Percentiles rank a stretch among this genome's conserved stretches.
Evolutionary conservation across 2,797 vertebrate genomes (phyloP).

Genomic region (Aselliscus stoliczkanus): DNA sequence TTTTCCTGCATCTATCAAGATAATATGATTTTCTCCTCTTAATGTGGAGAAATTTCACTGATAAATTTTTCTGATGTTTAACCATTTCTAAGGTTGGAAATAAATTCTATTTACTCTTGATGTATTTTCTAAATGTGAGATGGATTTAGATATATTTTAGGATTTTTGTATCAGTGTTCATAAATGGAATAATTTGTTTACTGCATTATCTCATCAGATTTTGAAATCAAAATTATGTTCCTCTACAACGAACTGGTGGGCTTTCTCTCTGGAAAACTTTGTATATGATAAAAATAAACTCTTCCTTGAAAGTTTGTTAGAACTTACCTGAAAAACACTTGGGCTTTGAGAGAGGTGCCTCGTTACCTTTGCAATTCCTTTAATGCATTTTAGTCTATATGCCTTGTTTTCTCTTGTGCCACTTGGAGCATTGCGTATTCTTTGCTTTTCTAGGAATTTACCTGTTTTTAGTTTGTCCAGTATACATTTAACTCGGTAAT

Average conservation of each 20-base stretch:
- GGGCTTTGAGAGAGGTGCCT: background rate
- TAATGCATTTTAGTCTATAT: background rate
- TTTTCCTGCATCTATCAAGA: background rate
- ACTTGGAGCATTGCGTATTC: background rate
- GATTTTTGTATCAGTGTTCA: background rate
- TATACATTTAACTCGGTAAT: background rate
- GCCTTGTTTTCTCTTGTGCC: background rate
- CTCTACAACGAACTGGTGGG: background rate
- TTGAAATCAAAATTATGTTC: background rate
- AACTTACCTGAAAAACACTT: background rate
- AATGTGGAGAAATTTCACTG: background rate
- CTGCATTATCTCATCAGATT: background rate
- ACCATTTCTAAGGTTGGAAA: background rate
- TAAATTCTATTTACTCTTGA: background rate
- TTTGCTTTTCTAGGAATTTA: background rate
- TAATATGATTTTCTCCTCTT: background rate
- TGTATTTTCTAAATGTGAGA: background rate
- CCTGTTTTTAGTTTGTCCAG: background rate
- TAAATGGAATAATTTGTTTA: background rate
- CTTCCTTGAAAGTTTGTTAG: background rate
- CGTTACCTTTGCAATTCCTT: background rate
- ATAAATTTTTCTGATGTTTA: background rate
- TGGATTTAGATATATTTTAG: background rate
- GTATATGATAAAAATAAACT: background rate
- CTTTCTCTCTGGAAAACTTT: background rate